These are phyloP conservation scores for Dendronephthya gigantea DNA, from an alignment of 64 coral and sea anemone species.

Conservation along the genomic window DNA sequence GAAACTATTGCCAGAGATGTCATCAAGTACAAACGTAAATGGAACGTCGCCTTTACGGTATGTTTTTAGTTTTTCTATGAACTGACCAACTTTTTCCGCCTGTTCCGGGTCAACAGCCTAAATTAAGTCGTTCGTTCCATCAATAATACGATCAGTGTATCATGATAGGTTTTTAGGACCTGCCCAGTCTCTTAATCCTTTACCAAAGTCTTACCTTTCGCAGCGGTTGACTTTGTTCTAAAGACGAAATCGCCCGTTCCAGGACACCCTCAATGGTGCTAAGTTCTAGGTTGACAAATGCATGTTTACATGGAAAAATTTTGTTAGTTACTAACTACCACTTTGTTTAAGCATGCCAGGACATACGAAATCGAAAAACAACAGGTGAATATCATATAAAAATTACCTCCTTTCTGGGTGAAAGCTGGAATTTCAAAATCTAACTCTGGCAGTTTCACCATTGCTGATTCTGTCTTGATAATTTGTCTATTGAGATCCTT, in stretches of 20 bases:
- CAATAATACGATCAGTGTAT: not conserved
- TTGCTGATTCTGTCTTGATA: slow-evolving; percentile 63
- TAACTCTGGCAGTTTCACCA: slow-evolving; percentile 62
- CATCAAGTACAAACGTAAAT: slow-evolving; percentile 73
- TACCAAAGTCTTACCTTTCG: slow-evolving; percentile 50
- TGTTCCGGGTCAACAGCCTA: slow-evolving; percentile 55
- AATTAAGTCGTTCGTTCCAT: not conserved
- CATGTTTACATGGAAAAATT: not conserved
- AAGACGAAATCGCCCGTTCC: slow-evolving; percentile 39
- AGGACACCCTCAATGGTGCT: slow-evolving; percentile 82
- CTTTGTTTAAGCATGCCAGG: too few relatives aligned
- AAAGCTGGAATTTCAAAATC: slow-evolving; percentile 92
- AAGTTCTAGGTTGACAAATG: slow-evolving; percentile 38
- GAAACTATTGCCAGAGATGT: slow-evolving; percentile 69
- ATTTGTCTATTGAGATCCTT: slow-evolving; percentile 85
- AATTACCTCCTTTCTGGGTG: slow-evolving; percentile 88
- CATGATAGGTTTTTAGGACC: too few relatives aligned
- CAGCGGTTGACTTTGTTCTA: slow-evolving; percentile 60
- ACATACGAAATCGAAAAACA: not conserved
- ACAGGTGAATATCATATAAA: not conserved
- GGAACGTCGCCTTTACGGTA: slow-evolving; percentile 34
- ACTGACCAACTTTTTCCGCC: slow-evolving; percentile 55
- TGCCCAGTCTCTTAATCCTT: not conserved
- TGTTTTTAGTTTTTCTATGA: slow-evolving; percentile 47
- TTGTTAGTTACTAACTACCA: too few relatives aligned